phyloP scores from a whole-genome alignment of 2,113 vertebrate genomes.

The Rhabdornis inornatus region DNA sequence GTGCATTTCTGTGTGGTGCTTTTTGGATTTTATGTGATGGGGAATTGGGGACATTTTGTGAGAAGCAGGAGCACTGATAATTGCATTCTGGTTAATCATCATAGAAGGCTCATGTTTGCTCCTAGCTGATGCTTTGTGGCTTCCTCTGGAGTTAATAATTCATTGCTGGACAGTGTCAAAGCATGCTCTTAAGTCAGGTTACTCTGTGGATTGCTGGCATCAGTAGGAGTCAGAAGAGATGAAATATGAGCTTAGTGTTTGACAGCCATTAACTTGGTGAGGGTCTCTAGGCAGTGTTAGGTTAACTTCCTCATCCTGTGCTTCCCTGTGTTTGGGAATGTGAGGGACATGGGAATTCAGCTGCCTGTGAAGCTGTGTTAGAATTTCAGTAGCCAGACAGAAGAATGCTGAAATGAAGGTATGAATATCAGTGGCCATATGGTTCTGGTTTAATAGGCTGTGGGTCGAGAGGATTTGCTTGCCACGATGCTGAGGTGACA shows the following conservation, averaged over 20 bases:
- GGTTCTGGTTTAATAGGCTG: neutral
- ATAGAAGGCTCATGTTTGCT: neutral
- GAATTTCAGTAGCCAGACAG: neutral
- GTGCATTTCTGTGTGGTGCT: neutral
- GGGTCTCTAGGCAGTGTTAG: neutral
- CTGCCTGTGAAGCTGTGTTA: neutral
- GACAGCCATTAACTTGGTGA: conserved; percentile 14
- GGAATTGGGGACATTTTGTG: neutral
- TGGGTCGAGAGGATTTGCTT: neutral
- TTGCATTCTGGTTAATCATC: conserved; percentile 39
- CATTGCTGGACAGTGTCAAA: conserved; percentile 54
- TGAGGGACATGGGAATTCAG: neutral
- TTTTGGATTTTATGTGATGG: neutral
- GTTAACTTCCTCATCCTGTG: neutral
- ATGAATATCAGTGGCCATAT: neutral
- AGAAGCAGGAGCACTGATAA: conserved; percentile 44
- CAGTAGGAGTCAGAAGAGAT: conserved; percentile 3
- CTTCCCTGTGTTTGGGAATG: neutral
- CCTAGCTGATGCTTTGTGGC: conserved; percentile 9
- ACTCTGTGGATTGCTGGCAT: conserved; percentile 39
- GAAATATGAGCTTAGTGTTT: conserved; percentile 48
- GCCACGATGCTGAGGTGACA: neutral
- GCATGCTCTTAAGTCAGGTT: conserved; percentile 42
- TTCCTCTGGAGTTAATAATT: conserved; percentile 64
- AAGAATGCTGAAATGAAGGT: neutral